Conservation (phyloP, 2,888 invertebrate species). For the Lamproptera curius region DNA sequence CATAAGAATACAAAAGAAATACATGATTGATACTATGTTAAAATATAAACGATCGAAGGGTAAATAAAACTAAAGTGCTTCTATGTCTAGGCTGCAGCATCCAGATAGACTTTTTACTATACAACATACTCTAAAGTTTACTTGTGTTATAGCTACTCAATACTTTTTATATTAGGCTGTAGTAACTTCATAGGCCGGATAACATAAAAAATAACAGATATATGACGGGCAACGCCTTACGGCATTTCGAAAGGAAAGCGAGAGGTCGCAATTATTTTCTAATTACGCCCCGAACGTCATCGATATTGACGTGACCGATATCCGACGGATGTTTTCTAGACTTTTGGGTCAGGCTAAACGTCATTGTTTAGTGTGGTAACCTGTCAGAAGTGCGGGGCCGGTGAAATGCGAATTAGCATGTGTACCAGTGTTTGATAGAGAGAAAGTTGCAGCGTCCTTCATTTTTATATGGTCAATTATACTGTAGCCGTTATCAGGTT, state of each 20-base stretch:
- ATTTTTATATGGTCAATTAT: constrained; percentile 37
- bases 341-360: constrained; percentile 48
- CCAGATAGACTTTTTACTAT: too few relatives aligned
- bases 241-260: constrained; percentile 10
- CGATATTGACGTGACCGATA: constrained; percentile 29
- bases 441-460: constrained; percentile 46
- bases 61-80: too few relatives aligned
- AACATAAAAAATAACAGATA: too few relatives aligned
- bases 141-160: too few relatives aligned
- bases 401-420: constrained; percentile 57
- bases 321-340: constrained; percentile 40
- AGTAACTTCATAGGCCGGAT: too few relatives aligned
- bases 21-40: too few relatives aligned
- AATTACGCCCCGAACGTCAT: constrained; percentile 23
- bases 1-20: too few relatives aligned
- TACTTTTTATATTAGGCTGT: too few relatives aligned
- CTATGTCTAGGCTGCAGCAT: too few relatives aligned
- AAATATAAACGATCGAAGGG: too few relatives aligned
- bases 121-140: too few relatives aligned
- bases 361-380: constrained; percentile 38
- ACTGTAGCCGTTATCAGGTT: constrained; percentile 28
- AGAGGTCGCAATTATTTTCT: constrained; percentile 14
- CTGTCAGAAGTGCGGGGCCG: constrained; percentile 40
- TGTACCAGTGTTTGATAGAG: constrained; percentile 34
- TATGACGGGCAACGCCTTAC: too few relatives aligned